Evolutionary conservation across 2,797 vertebrate genomes (phyloP).

Genomic region (Aphelocoma californica): DNA sequence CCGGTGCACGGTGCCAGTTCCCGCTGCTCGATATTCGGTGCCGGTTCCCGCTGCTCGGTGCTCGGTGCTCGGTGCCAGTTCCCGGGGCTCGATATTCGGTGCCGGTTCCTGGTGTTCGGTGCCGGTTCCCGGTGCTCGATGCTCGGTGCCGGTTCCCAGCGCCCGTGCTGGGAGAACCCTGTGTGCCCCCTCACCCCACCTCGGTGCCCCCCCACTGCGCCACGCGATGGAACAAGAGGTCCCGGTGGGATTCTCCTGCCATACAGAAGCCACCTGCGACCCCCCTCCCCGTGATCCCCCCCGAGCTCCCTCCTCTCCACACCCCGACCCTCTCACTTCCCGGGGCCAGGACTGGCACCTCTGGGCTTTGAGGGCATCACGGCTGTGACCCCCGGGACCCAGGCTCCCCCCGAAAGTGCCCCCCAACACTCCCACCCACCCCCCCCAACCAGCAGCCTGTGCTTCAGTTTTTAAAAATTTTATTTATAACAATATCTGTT

Average conservation of each 20-base stretch:
- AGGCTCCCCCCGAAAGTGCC: background rate
- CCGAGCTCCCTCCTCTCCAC: background rate
- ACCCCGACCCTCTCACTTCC: background rate
- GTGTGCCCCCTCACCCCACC: background rate
- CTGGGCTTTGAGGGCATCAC: background rate
- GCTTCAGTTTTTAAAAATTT: slow-evolving; percentile 80
- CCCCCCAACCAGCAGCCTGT: background rate
- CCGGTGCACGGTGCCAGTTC: too few relatives aligned
- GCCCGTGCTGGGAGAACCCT: background rate
- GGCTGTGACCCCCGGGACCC: rapidly evolving
- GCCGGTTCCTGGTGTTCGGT: background rate
- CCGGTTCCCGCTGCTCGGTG: too few relatives aligned
- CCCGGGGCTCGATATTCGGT: too few relatives aligned
- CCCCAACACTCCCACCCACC: too few relatives aligned
- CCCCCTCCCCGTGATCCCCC: too few relatives aligned
- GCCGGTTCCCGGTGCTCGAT: too few relatives aligned
- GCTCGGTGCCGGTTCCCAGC: too few relatives aligned
- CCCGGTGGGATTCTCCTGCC: background rate
- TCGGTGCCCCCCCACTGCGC: background rate
- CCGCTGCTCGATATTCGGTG: too few relatives aligned
- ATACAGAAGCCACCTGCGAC: background rate
- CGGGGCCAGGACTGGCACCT: background rate
- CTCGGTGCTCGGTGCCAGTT: too few relatives aligned
- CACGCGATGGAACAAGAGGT: background rate
- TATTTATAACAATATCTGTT: slow-evolving; percentile 91